Base-by-base conservation (phyloP, 2,888 invertebrate species). In the Clepsis dumicolana region DNA sequence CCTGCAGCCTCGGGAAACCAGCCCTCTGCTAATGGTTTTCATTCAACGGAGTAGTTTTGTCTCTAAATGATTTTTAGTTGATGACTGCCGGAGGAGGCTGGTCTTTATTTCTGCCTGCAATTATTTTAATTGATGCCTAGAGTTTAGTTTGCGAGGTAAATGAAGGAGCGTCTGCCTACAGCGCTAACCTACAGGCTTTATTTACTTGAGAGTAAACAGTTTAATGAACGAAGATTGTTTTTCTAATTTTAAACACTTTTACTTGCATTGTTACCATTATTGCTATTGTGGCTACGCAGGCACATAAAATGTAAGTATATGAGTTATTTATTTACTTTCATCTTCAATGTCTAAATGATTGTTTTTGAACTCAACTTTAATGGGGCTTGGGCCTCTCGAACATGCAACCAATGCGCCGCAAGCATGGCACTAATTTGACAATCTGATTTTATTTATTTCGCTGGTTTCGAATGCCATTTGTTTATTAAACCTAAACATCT, bases 101-200 rank as follows among this genome's bases (percentile, higher is more conserved):
- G 38, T n/a, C 48, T 56, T 27, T 52, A 14, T 60, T 59, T 25
- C 60, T 53, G 41, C 38, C n/a, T 27, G 59, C 65, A 56, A 67
- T 67, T 57, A 63, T 63, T 67, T 67, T 62, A 67, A 67, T 67
- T 67, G 62, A 63, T 27, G 67, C 62, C 62, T 52, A 52, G 41
- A 48, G 62, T 50, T 62, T 66, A 52, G n/a, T 54, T 56, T n/a
- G 50, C 52, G 24, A 53, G 41, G 57, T 68, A 63, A 63, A 57
- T 63, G 32, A 14, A 24, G 29, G 3, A 16, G 52, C 25, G 24
- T 24, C 7, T 24, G 25, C 5, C 16, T n/a, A 16, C 16, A 16
- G 1, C 14, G 38, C 7, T 38, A n/a, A 18, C 53, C 53, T 53
- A 59, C 41, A 1, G 14, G 7, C 4, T 27, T 44, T 48, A 48